phyloP scores from a whole-genome alignment of 2,113 vertebrate genomes.

The Zapus hudsonius region DNA sequence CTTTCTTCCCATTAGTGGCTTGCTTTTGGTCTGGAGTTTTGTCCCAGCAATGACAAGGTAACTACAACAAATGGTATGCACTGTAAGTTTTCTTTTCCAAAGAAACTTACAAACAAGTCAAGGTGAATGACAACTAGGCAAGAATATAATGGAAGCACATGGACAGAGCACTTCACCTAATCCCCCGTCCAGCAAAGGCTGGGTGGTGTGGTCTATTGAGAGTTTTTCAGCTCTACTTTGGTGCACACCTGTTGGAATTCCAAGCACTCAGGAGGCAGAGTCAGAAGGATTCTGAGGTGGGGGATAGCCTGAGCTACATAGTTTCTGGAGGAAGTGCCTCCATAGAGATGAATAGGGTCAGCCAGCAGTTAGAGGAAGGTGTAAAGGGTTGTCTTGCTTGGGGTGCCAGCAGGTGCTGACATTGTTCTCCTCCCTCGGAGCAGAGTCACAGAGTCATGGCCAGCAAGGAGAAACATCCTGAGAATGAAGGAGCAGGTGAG shows the following conservation, averaged over 20 bases:
- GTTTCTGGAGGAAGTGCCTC: conserved; percentile 9
- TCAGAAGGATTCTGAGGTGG: not conserved
- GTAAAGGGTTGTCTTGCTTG: not conserved
- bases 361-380: not conserved
- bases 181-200: not conserved
- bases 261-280: not conserved
- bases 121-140: not conserved
- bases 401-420: not conserved
- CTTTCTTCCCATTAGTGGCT: too few relatives aligned
- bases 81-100: not conserved
- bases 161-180: not conserved
- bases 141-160: not conserved
- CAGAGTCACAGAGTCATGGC: too few relatives aligned
- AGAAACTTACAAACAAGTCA: not conserved
- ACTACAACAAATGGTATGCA: not conserved
- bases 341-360: not conserved
- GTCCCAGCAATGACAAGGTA: too few relatives aligned
- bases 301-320: not conserved
- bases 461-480: not conserved
- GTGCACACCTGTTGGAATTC: too few relatives aligned
- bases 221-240: not conserved
- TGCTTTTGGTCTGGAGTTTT: too few relatives aligned
- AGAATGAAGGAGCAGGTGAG: not conserved
- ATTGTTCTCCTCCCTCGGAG: not conserved
- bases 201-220: not conserved